Base-by-base conservation (phyloP, 1,140 invertebrate genomes). In the Micrasema longulum region DNA sequence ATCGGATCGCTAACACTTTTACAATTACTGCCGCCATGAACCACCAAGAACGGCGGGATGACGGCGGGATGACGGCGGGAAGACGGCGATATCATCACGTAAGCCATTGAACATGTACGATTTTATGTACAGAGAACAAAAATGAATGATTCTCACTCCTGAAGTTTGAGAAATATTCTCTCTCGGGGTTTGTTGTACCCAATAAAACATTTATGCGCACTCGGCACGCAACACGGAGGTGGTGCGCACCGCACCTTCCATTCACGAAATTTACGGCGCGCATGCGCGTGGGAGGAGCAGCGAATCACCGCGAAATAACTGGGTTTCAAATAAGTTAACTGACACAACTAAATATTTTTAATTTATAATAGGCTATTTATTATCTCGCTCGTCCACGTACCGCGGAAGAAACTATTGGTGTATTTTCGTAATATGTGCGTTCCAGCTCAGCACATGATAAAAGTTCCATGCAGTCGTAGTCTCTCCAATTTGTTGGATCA, bases 171-270 rank as follows among this genome's bases (percentile, higher is more conserved):
- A 16, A 62, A 62, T 23, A 18, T 36, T 22, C 47, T 53, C 48
- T 12, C 50, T 31, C 22, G 14, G 38, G 11, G 67, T 60, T 31
- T 72, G 74, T 66, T 72, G 69, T 38, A 41, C 38, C 69, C 65
- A 75, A 75, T 69, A 72, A 69, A 75, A 68, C 74, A 75, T 75
- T 75, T 72, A 75, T 75, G 74, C 74, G 65, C 62, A 55, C 14
- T 66, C 35, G 45, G 70, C 74, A 75, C 74, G 74, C 74, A 75
- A 75, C 41, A 22, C 10, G 26, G 43, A 70, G 26, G 68, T 26
- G 41, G 68, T 6, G 57, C 43, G 65, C 69, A 57, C 66, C 47
- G 69, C 26, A 31, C 26, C 26, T 2, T 7, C 66, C 74, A 70
- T 69, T 63, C 66, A 69, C 38, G 36, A 72, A 72, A 75, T 75